Base-by-base conservation (phyloP, 2,797 vertebrate genomes). In the Urosaurus nigricauda region DNA sequence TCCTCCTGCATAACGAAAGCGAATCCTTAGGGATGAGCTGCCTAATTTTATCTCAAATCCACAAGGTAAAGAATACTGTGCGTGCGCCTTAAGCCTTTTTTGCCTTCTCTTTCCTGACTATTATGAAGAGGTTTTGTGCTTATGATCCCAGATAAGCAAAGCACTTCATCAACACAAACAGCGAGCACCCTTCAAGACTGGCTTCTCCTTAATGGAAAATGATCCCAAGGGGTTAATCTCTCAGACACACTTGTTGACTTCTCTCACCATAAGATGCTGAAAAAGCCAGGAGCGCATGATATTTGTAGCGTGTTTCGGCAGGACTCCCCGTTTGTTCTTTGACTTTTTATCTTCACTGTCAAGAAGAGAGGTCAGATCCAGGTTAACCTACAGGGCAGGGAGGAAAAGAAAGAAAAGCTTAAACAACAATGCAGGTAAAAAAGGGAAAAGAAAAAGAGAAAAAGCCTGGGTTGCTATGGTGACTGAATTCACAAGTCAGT, bases 281-380 rank as follows among this genome's bases (percentile, higher is more conserved):
- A 99, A 99, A 96, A 99, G 98, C 99, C 99, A 99, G 89, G 99
- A 99, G 94, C 99, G 98, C 99, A 99, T 99, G 96, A 99, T 99
- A 97, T 99, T 99, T 94, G 99, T 99, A 96, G 99, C 99, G 0
- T 99, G 99, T 96, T 99, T 99, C 93, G 98, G 99, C 92, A 99
- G 97, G 93, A 99, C 98, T 0, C 99, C 99, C 86, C 99, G 96
- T 93, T 99, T 99, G 96, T 99, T 99, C 97, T 99, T 99, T 95
- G 98, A 99, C 95, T 99, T 99, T 97, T 99, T 99, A 96, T 99
- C 99, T 96, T 99, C 99, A 3, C 97, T 97, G 90, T 99, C 99
- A 89, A 99, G 97, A 93, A 99, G 98, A 89, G 98, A 98, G 78
- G 98, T 97, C 94, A 99, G 97, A 96, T 99, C 98, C 97, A 99